Evolutionary conservation across 2,113 vertebrate species (phyloP).

Genomic region (Arizona elegans): DNA sequence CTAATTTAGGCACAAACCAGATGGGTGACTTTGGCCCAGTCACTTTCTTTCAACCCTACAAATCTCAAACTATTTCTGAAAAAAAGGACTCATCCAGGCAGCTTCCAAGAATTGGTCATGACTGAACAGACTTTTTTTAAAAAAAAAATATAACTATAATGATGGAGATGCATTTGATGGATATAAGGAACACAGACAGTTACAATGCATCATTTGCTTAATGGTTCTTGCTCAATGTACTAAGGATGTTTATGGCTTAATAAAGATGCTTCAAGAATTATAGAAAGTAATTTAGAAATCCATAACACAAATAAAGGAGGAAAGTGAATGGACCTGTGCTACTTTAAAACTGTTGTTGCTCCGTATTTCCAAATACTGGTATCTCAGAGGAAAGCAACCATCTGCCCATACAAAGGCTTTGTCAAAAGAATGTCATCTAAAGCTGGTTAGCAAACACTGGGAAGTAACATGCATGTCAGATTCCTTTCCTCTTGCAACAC

Average conservation of each 20-base stretch:
- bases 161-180: too few species aligned
- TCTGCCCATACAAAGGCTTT: not conserved
- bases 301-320: not conserved
- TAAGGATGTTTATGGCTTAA: not conserved
- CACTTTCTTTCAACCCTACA: not conserved
- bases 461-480: constrained; percentile 28
- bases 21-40: not conserved
- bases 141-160: not conserved
- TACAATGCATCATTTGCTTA: not conserved
- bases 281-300: not conserved
- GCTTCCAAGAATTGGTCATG: not conserved
- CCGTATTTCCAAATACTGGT: not conserved
- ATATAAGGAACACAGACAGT: not conserved
- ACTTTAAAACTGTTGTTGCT: not conserved
- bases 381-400: not conserved
- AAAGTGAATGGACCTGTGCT: not conserved
- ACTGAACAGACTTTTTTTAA: not conserved
- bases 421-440: not conserved
- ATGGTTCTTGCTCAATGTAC: not conserved
- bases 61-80: not conserved
- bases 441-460: not conserved
- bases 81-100: not conserved
- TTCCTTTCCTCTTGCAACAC: not conserved
- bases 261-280: not conserved
- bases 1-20: not conserved